Evolutionary conservation across 2,888 invertebrate genomes (phyloP).

Genomic region (Baccha elongata): DNA sequence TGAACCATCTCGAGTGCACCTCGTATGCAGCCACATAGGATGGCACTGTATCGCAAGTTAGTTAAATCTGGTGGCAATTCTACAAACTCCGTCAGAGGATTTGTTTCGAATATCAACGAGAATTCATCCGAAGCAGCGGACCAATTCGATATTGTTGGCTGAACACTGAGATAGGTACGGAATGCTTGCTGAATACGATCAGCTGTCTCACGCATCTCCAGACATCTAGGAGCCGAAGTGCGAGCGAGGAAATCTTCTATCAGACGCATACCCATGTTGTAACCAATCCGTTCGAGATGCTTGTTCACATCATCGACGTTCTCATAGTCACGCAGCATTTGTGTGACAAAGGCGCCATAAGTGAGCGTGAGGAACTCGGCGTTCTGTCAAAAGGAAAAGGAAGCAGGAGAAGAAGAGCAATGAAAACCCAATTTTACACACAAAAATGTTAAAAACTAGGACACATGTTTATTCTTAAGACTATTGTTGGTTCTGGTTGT

Average conservation of each 20-base stretch:
- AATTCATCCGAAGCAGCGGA: constrained; percentile 97
- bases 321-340: constrained; percentile 97
- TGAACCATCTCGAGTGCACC: constrained; percentile 99
- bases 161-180: constrained; percentile 93
- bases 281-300: constrained; percentile 96
- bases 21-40: constrained; percentile 94
- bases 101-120: constrained; percentile 96
- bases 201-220: constrained; percentile 98
- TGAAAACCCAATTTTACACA: constrained; percentile 24
- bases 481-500: constrained; percentile 34
- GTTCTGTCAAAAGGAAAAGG: constrained; percentile 85
- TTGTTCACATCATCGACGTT: constrained; percentile 99
- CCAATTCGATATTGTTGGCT: constrained; percentile 97
- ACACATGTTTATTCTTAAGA: constrained; percentile 63
- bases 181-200: constrained; percentile 94
- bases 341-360: constrained; percentile 98
- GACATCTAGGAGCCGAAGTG: constrained; percentile 93
- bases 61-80: constrained; percentile 94
- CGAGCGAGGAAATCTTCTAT: constrained; percentile 99
- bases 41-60: constrained; percentile 94
- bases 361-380: constrained; percentile 98
- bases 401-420: constrained; percentile 7
- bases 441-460: constrained; percentile 19
- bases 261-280: constrained; percentile 98
- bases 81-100: constrained; percentile 98